Percentiles rank a stretch among this genome's conserved stretches.
These are phyloP conservation scores for Sipunculus nudus DNA, from an alignment of 2,888 invertebrate species.

Conservation along the genomic window DNA sequence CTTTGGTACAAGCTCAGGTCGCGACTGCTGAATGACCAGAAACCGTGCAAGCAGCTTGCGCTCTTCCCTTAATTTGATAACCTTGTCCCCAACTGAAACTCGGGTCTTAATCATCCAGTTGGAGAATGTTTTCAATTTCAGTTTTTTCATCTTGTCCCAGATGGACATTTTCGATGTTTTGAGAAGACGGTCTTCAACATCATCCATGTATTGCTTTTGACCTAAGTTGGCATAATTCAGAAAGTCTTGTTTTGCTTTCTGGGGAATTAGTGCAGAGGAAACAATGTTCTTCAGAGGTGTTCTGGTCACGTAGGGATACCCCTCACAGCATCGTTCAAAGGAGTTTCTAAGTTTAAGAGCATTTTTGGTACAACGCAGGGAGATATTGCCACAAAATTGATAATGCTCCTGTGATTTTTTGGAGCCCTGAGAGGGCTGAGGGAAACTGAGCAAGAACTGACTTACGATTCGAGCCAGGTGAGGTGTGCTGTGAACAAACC, in stretches of 20 bases:
- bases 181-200: background rate
- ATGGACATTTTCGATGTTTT: background rate
- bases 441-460: conserved; percentile 4
- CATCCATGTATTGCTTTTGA: conserved; percentile 12
- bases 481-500: conserved; percentile 18
- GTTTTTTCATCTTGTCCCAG: conserved; percentile 10
- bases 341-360: background rate
- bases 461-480: conserved; percentile 13
- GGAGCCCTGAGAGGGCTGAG: background rate
- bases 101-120: conserved; percentile 3
- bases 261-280: conserved; percentile 8
- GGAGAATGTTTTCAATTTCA: conserved; percentile 11
- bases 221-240: conserved; percentile 6
- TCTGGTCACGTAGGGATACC: conserved; percentile 1
- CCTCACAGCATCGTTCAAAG: background rate
- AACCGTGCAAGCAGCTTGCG: conserved; percentile 9
- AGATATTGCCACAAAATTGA: conserved; percentile 4
- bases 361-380: background rate
- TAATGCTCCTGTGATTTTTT: conserved; percentile 7
- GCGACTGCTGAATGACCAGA: conserved; percentile 4
- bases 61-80: conserved; percentile 11
- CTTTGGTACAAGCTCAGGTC: conserved; percentile 18
- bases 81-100: background rate
- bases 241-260: conserved; percentile 7
- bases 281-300: conserved; percentile 6